Evolutionary conservation across 2,113 vertebrate species (phyloP).

Genomic region (Brachyistius frenatus): DNA sequence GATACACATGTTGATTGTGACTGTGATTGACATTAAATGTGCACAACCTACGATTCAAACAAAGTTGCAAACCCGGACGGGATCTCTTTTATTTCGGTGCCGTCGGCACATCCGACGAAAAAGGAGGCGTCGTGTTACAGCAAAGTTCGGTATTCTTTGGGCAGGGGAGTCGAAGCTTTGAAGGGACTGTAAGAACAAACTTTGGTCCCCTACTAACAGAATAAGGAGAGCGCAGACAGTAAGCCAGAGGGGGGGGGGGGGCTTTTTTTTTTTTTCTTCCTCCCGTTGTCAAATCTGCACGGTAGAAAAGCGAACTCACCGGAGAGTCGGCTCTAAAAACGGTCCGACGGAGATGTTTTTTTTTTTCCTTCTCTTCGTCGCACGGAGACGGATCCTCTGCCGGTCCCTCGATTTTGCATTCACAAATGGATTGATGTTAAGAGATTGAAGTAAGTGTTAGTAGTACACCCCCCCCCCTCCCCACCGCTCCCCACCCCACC

Average conservation of each 20-base stretch:
- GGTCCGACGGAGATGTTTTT: conserved; percentile 14
- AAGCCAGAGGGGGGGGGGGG: conserved; percentile 32
- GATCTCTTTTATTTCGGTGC: conserved; percentile 1
- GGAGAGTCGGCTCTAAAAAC: conserved; percentile 30
- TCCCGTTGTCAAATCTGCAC: conserved; percentile 46
- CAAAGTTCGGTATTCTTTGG: conserved; percentile 31
- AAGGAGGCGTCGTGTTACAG: conserved; percentile 22
- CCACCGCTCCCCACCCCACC: no score
- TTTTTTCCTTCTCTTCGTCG: conserved; percentile 20
- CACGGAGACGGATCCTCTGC: conserved; percentile 4
- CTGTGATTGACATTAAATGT: not conserved
- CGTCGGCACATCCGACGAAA: conserved; percentile 15
- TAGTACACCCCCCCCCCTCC: no score
- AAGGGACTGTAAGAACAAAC: conserved; percentile 26
- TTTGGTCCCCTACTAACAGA: conserved; percentile 47
- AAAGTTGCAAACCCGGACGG: not conserved
- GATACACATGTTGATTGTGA: conserved; percentile 7
- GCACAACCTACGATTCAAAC: not conserved
- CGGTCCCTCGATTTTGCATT: conserved; percentile 40
- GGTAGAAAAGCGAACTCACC: conserved; percentile 27
- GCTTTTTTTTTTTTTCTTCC: conserved; percentile 21
- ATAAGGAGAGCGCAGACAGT: conserved; percentile 48
- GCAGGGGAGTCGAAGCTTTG: conserved; percentile 37
- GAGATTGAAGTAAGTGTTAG: conserved; percentile 53
- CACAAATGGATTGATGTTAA: conserved; percentile 45